Evolutionary conservation across 1,140 invertebrate species (phyloP), one percentile per base, ranked within the genome.

Genomic region (Delia radicum): DNA sequence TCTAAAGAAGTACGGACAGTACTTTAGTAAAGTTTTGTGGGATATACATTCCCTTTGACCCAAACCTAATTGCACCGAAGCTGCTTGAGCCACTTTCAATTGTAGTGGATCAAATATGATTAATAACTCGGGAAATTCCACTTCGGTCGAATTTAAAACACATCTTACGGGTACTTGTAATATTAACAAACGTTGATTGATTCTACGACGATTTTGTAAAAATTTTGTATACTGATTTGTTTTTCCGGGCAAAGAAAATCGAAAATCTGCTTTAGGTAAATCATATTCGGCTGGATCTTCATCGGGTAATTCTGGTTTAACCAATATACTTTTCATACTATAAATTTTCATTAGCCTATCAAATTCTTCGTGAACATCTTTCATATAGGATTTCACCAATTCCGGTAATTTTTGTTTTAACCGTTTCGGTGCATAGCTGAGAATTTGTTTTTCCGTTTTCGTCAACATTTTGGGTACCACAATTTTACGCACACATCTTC

Each of bases 131-230:
- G 80, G 90, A 81, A 93, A 87, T 1, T 87, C 85, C 21, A 80
- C 81, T 13, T 88, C 86, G 1, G 90, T 89, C 26, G 89, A 89
- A 69, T 87, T 86, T 1, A 92, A 80, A 3, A 93, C 87, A 31
- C 88, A 87, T 67, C 89, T 87, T 76, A 93, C 88, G 63, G 92
- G 88, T 18, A 89, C 89, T 80, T 92, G 90, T n/a, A 91, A 81
- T 12, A 92, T 85, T 15, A 91, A 87, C 67, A 89, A 87, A 75
- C 85, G 89, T 46, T 87, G 87, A 76, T 87, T 81, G 0, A 93
- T 79, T 76, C 87, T 87, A 12, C 88, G 88, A 27, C 89, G 88
- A 83, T 88, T 90, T 75, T 84, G 87, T 10, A 91, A 67, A 87
- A 89, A 93, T 75, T 87, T 87, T 0, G 86, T 76, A 77, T 90